Conservation (phyloP, 2,113 vertebrate genomes). For the Puma concolor region DNA sequence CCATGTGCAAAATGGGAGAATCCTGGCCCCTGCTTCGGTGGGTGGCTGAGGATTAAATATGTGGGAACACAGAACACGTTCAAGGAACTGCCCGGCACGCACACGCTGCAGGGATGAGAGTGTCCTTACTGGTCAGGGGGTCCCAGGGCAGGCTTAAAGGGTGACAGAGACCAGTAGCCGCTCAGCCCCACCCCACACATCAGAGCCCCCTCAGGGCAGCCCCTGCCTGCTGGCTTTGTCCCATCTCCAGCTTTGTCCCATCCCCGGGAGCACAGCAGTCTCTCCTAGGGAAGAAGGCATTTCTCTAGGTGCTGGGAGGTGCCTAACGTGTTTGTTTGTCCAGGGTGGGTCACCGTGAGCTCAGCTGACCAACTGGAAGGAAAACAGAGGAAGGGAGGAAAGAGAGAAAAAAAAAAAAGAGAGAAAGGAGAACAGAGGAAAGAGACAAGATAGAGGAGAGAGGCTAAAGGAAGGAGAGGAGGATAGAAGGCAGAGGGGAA, state of each 20-base stretch:
- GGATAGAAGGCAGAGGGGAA: too few relatives aligned
- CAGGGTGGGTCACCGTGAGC: not conserved
- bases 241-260: accelerated
- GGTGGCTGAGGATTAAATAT: not conserved
- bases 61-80: accelerated
- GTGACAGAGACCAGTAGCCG: not conserved
- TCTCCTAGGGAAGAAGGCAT: not conserved
- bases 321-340: not conserved
- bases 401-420: too few relatives aligned
- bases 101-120: accelerated
- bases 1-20: not conserved
- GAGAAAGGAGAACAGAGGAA: too few relatives aligned
- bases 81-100: accelerated
- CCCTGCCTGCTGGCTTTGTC: accelerated
- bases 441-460: too few relatives aligned
- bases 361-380: not conserved
- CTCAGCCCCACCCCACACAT: not conserved
- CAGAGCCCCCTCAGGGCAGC: not conserved
- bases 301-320: not conserved
- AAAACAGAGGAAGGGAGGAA: accelerated
- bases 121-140: not conserved
- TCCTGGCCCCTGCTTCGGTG: too few relatives aligned
- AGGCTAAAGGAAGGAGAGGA: too few relatives aligned
- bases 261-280: not conserved
- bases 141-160: accelerated